Evolutionary conservation across 1,140 invertebrate species (phyloP).

Genomic region (Drosophila santomea): DNA sequence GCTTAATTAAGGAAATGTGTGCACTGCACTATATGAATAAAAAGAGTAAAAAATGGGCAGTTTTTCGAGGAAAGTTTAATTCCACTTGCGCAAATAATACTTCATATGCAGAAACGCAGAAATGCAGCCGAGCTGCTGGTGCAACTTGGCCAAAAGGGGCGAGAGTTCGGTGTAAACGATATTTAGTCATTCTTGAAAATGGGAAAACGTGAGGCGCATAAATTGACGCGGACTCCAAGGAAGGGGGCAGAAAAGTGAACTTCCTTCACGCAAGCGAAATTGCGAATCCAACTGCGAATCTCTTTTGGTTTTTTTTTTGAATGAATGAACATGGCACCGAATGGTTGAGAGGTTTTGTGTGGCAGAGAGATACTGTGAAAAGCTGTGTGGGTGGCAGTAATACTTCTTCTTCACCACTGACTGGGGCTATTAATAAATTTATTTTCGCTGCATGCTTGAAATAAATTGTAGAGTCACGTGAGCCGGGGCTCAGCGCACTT

Average conservation of each 20-base stretch:
- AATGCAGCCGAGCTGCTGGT: conserved; percentile 24
- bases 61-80: conserved; percentile 21
- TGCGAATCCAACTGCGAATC: conserved; percentile 66
- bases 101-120: conserved; percentile 28
- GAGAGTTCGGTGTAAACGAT: conserved; percentile 68
- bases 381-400: conserved; percentile 73
- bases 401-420: conserved; percentile 45
- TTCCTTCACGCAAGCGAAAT: conserved; percentile 65
- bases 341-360: background rate
- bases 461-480: conserved; percentile 80
- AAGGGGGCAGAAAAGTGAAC: conserved; percentile 36
- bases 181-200: conserved; percentile 84
- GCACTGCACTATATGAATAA: background rate
- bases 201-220: conserved; percentile 84
- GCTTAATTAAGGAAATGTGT: conserved; percentile 30
- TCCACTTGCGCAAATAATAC: conserved; percentile 51
- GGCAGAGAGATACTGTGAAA: conserved; percentile 26
- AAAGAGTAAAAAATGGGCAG: conserved; percentile 27
- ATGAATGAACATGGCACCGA: conserved; percentile 57
- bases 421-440: conserved; percentile 78
- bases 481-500: conserved; percentile 43
- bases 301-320: conserved; percentile 53
- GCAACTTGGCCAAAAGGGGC: background rate
- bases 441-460: conserved; percentile 74
- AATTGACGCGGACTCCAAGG: conserved; percentile 59